phyloP scores from a whole-genome alignment of 2,113 vertebrate species.

The Ellobius talpinus region DNA sequence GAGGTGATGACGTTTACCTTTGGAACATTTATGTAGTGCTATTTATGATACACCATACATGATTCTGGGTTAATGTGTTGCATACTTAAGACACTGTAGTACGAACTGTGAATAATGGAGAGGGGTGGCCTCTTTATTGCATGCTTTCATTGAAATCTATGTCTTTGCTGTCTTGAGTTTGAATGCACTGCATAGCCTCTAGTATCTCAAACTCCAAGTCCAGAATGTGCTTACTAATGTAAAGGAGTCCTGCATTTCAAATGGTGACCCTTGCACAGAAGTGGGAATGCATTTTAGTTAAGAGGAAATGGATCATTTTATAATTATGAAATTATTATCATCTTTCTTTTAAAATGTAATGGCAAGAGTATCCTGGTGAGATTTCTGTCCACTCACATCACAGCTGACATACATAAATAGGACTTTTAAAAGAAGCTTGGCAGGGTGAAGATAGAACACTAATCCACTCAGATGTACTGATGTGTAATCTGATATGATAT shows the following conservation, averaged over 20 bases:
- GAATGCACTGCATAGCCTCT: background rate
- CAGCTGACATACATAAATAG: background rate
- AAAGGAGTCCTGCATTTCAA: slow-evolving; percentile 26
- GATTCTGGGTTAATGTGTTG: background rate
- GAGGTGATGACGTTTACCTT: background rate
- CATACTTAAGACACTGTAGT: background rate
- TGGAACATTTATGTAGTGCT: background rate
- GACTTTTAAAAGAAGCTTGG: background rate
- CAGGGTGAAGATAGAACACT: background rate
- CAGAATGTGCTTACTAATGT: background rate
- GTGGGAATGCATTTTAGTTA: background rate
- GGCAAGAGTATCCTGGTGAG: background rate
- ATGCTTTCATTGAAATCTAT: background rate
- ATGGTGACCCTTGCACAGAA: background rate
- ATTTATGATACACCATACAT: too few species aligned
- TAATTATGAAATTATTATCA: slow-evolving; percentile 24
- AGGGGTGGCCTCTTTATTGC: background rate
- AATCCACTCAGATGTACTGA: background rate
- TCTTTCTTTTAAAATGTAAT: slow-evolving; percentile 3
- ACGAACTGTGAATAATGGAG: background rate
- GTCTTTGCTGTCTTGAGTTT: background rate
- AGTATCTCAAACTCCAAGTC: background rate
- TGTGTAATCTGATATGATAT: background rate
- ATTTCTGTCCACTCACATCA: background rate
- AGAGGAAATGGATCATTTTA: background rate